Base-by-base conservation (phyloP, 2,113 vertebrate species). In the Saccopteryx bilineata region DNA sequence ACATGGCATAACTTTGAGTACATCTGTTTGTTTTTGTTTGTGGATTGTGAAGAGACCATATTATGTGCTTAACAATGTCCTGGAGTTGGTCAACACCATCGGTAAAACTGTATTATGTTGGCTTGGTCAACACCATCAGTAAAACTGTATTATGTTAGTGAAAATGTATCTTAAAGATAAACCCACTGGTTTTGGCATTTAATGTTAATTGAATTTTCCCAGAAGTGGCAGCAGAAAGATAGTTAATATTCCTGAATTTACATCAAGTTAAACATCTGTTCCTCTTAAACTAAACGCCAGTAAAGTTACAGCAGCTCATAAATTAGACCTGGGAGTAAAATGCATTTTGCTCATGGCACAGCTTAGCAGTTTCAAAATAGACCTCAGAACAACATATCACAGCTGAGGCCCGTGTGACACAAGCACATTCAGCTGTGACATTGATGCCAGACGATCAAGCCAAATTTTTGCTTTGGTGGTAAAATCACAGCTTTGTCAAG, bases 221-320 rank as follows among this genome's bases (percentile, higher is more conserved):
- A 66, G 96, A 96, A 95, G 97, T 78, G 91, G 97, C 96, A 97
- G 95, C 95, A 71, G 95, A 97, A 97, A 93, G 97, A 97, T 97
- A 96, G 95, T 92, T 96, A 94, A 84, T 79, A 94, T 97, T 97
- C 65, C 28, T 93, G 94, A 95, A 98, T 98, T 98, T 98, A 95
- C 97, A 98, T 96, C 96, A 96, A 95, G 96, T 98, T 96, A 97
- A 98, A 97, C 98, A 98, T 98, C 98, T 98, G 98, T 90, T 98
- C 69, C 93, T 98, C 95, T 93, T 96, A 90, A 87, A 92, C 24
- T 1, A 80, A 97, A 94, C 93, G 97, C 95, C 14, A 63, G 52
- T 88, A 46, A 96, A 97, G 95, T 97, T 97, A 82, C 13, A 5
- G 84, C 87, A 2, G 95, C 89, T 97, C 92, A 76, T 90, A 94